These are phyloP conservation scores for Labrus mixtus DNA, from an alignment of 2,113 vertebrate species.

Conservation along the genomic window DNA sequence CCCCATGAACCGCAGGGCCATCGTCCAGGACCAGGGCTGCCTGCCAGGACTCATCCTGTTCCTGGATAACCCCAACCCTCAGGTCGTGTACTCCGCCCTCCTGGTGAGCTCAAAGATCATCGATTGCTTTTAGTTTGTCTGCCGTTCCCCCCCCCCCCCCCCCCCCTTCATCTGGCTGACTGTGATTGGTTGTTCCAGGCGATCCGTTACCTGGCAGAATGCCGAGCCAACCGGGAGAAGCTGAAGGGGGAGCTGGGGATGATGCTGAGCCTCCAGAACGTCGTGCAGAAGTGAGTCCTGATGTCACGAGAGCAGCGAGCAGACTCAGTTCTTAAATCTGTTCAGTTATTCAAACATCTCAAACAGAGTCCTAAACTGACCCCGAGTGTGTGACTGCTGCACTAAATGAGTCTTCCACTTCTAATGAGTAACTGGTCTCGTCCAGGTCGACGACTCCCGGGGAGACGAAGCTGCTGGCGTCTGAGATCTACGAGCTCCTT, in stretches of 20 bases:
- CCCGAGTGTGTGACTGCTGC: too few relatives aligned
- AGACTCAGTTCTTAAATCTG: too few relatives aligned
- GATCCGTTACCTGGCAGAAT: conserved; percentile 92
- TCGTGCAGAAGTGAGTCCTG: conserved; percentile 92
- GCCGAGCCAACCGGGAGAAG: conserved; percentile 91
- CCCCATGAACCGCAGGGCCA: conserved; percentile 92
- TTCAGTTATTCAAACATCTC: too few relatives aligned
- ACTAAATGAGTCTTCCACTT: not conserved
- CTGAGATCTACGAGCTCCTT: conserved; percentile 92
- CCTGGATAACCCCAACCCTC: conserved; percentile 91
- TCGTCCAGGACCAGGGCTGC: conserved; percentile 95
- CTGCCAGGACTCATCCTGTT: conserved; percentile 95
- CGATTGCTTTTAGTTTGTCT: too few relatives aligned
- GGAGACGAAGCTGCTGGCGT: conserved; percentile 92
- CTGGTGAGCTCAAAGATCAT: conserved; percentile 83
- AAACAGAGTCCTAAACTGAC: too few relatives aligned
- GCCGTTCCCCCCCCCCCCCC: too few relatives aligned
- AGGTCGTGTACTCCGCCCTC: conserved; percentile 94
- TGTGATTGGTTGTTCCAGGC: conserved; percentile 80
- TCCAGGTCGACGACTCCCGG: conserved; percentile 87
- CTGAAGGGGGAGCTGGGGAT: conserved; percentile 93
- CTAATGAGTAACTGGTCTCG: accelerated
- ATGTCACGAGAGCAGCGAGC: too few relatives aligned
- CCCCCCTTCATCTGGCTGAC: not conserved
- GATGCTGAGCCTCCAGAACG: conserved; percentile 95